phyloP scores from a whole-genome alignment of 2,113 vertebrate species.

The cattle (Bos taurus) region DNA sequence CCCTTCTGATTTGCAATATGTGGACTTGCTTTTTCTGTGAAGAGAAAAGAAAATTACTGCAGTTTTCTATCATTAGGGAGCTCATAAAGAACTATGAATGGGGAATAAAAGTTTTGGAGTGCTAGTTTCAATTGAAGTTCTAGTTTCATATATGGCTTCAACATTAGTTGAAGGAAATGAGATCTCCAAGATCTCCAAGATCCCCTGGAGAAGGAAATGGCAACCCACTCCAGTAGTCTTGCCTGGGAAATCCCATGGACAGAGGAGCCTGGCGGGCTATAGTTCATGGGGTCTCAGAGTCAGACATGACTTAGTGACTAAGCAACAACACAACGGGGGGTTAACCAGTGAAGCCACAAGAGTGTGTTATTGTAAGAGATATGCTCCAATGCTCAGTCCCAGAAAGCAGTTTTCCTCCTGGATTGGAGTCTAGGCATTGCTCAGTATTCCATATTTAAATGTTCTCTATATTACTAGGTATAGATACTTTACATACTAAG shows the following conservation, averaged over 20 bases:
- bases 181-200: not conserved
- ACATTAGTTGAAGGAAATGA: not conserved
- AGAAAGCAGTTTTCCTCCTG: not conserved
- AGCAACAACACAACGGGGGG: not conserved
- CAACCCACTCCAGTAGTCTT: not conserved
- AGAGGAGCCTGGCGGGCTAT: not conserved
- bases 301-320: not conserved
- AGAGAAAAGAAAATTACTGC: conserved; percentile 21
- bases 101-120: not conserved
- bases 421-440: not conserved
- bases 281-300: not conserved
- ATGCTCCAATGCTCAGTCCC: not conserved
- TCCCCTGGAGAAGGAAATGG: not conserved
- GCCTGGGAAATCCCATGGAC: not conserved
- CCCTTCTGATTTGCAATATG: not conserved
- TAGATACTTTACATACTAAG: not conserved
- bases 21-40: conserved; percentile 42
- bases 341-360: not conserved
- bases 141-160: not conserved
- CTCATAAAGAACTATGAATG: not conserved
- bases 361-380: not conserved
- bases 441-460: not conserved
- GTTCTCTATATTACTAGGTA: not conserved
- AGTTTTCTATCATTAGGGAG: not conserved
- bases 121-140: not conserved